phyloP scores from a whole-genome alignment of 2,888 invertebrate species.

The Sympetrum striolatum region DNA sequence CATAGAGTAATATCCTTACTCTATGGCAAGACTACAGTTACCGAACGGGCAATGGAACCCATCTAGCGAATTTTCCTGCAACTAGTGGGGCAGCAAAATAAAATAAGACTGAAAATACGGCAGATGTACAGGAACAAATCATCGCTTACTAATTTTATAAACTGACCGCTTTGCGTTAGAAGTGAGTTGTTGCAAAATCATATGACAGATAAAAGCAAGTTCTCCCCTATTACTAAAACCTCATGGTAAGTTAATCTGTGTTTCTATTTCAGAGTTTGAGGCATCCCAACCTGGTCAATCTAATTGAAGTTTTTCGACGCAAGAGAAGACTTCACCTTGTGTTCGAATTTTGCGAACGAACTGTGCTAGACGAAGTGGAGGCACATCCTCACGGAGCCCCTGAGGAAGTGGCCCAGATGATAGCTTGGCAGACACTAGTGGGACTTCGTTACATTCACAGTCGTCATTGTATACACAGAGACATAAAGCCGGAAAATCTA shows the following conservation, averaged over 20 bases:
- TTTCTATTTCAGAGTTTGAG: slow-evolving; percentile 83
- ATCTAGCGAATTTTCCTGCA: too few species aligned
- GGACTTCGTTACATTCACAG: slow-evolving; percentile 97
- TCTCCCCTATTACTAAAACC: slow-evolving; percentile 44
- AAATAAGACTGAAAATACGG: too few species aligned
- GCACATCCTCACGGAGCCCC: slow-evolving; percentile 92
- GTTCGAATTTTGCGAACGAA: slow-evolving; percentile 98
- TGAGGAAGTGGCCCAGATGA: slow-evolving; percentile 87
- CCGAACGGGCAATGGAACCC: too few species aligned
- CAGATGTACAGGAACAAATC: too few species aligned
- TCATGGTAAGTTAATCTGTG: not conserved
- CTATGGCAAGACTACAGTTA: too few species aligned
- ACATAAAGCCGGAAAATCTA: slow-evolving; percentile 99
- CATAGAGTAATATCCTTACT: too few species aligned
- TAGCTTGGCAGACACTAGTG: slow-evolving; percentile 93
- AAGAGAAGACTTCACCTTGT: slow-evolving; percentile 96
- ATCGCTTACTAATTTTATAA: not conserved
- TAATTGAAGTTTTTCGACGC: slow-evolving; percentile 95
- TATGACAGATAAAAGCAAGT: too few species aligned
- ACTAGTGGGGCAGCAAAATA: too few species aligned
- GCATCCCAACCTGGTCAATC: slow-evolving; percentile 95
- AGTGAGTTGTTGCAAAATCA: not conserved
- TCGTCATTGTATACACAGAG: slow-evolving; percentile 94
- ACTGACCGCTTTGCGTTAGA: too few species aligned
- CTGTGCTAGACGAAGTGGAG: slow-evolving; percentile 95